These are phyloP conservation scores for Cheilosia soror DNA, from an alignment of 2,888 invertebrate species.

Conservation along the genomic window DNA sequence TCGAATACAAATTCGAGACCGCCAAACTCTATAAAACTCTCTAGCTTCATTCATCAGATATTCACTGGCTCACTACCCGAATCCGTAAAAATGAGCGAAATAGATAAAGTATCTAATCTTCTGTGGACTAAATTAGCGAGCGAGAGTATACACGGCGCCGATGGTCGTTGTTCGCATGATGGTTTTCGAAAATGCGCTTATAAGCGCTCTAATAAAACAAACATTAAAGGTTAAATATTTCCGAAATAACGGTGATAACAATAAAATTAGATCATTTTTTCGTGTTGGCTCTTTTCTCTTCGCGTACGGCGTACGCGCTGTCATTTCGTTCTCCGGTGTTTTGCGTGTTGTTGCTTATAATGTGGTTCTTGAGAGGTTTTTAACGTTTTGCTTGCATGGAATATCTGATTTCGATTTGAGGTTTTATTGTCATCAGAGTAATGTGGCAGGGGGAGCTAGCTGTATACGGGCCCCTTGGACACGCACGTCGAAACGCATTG, in stretches of 20 bases:
- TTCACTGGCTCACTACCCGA: slow-evolving; percentile 63
- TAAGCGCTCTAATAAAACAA: slow-evolving; percentile 70
- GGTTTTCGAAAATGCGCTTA: slow-evolving; percentile 62
- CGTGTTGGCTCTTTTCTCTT: slow-evolving; percentile 16
- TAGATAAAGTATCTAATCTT: slow-evolving; percentile 70
- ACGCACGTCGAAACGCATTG: slow-evolving; percentile 70
- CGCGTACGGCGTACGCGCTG: slow-evolving; percentile 8
- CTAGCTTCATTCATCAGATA: slow-evolving; percentile 66
- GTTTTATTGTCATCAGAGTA: slow-evolving; percentile 48
- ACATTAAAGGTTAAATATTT: slow-evolving; percentile 73
- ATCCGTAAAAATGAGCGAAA: slow-evolving; percentile 68
- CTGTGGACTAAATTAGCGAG: slow-evolving; percentile 64
- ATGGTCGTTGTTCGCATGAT: slow-evolving; percentile 45
- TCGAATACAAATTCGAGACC: slow-evolving; percentile 58
- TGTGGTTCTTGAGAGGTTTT: slow-evolving; percentile 62
- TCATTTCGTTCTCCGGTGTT: slow-evolving; percentile 19
- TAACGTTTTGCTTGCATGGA: slow-evolving; percentile 69
- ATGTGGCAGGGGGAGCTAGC: slow-evolving; percentile 32
- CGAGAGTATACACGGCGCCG: slow-evolving; percentile 21
- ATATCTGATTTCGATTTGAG: slow-evolving; percentile 61
- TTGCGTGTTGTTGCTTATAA: slow-evolving; percentile 50
- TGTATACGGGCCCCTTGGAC: slow-evolving; percentile 49
- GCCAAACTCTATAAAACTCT: background rate
- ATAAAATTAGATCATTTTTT: slow-evolving; percentile 74
- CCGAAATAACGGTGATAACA: slow-evolving; percentile 73